Evolutionary conservation across 1,140 invertebrate species (phyloP), one percentile per base, ranked within the genome.

Genomic region (Phymastichus coffea): DNA sequence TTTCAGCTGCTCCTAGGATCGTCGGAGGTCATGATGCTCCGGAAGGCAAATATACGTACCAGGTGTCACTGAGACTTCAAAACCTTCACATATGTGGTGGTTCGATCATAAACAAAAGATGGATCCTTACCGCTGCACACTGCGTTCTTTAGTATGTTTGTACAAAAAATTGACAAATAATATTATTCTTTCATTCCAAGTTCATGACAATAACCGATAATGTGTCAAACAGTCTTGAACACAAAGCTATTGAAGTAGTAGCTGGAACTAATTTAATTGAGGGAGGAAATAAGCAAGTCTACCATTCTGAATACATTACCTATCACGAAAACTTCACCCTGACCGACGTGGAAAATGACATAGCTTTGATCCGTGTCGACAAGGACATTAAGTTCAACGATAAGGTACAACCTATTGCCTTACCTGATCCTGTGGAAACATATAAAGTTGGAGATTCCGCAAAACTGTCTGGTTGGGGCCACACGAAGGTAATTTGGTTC

Each of bases 51-150:
- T 82, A 80, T 46, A 81, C 81, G 2, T 78, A 83, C 48, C 81
- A 82, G 67, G 72, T 82, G 0, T 81, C 80, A 10, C 40, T 83
- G 30, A 65, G 75, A 26, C 30, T 26, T 0, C 52, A 61, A 3
- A 79, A 80, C 9, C 70, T 72, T 3, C 79, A 82, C 30, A 73
- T 73, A 41, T 86, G 85, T 43, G 84, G 85, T 2, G 84, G 82
- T 14, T 84, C 85, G 1, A 81, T 86, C 2, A 67, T 86, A 15
- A 74, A 72, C 8, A 59, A 65, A 0, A 71, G 76, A 52, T 83
- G 74, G 62, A 74, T 86, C 23, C 67, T 86, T 2, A 85, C 84
- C 0, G 85, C 85, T 2, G 83, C 82, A 30, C 85, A 86, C 57
- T 86, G 85, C 57, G 4, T 60, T 14, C 2, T n/a, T 2, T 17